phyloP scores from a whole-genome alignment of 1,140 invertebrate species.

The Scaptodrosophila lebanonensis region DNA sequence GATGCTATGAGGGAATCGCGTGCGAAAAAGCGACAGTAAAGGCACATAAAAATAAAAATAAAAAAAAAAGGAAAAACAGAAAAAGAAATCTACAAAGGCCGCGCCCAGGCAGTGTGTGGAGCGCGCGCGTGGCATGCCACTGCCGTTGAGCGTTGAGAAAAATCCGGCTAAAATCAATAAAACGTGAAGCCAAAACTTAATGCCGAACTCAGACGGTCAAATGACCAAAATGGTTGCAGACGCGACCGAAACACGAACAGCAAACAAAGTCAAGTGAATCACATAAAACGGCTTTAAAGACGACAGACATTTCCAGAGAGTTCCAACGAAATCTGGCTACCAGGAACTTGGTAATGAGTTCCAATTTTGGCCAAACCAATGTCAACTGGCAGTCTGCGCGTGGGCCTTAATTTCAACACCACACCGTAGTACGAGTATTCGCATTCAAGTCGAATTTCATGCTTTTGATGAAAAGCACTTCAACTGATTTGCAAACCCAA shows the following conservation, averaged over 20 bases:
- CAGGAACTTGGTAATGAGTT: slow-evolving; percentile 10
- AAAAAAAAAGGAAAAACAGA: no score
- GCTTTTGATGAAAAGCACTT: slow-evolving; percentile 8
- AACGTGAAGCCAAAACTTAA: slow-evolving; percentile 51
- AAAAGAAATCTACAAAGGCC: slow-evolving; percentile 19
- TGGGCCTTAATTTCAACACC: no score
- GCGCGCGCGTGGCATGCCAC: slow-evolving; percentile 52
- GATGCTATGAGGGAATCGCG: slow-evolving; percentile 33
- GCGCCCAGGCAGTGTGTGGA: slow-evolving; percentile 52
- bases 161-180: slow-evolving; percentile 71
- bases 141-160: slow-evolving; percentile 27
- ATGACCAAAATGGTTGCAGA: background rate
- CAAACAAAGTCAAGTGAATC: slow-evolving; percentile 12
- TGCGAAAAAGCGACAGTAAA: no score
- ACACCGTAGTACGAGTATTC: no score
- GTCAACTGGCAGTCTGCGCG: no score
- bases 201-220: slow-evolving; percentile 41
- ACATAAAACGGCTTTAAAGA: slow-evolving; percentile 11
- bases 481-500: slow-evolving; percentile 8
- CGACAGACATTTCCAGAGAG: background rate
- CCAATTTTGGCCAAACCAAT: slow-evolving; percentile 4
- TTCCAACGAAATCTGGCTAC: slow-evolving; percentile 6
- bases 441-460: no score
- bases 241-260: slow-evolving; percentile 6
- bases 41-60: slow-evolving; percentile 3